These are phyloP conservation scores for Phrynocephalus guinanensis DNA, from an alignment of 2,797 vertebrate genomes.

Conservation along the genomic window DNA sequence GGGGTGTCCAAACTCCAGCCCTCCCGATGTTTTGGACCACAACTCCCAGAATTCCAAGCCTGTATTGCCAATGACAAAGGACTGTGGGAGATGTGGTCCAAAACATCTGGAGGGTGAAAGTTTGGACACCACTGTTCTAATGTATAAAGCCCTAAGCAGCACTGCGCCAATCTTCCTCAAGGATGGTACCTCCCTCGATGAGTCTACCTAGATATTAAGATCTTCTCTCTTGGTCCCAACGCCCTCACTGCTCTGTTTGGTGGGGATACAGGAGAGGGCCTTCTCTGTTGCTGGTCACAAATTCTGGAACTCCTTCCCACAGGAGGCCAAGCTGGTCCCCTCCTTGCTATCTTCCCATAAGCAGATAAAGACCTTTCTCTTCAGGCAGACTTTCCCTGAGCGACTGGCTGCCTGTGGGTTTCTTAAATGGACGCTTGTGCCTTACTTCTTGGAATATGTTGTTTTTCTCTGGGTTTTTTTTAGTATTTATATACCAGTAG, in stretches of 20 bases:
- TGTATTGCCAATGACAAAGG: too few species aligned
- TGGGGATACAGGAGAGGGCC: not conserved
- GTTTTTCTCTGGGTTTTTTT: not conserved
- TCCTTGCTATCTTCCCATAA: not conserved
- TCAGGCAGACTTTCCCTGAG: not conserved
- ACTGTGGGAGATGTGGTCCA: too few species aligned
- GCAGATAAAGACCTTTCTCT: not conserved
- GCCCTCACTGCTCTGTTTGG: too few species aligned
- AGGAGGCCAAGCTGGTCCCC: not conserved
- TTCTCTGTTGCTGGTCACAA: not conserved
- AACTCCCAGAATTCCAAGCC: too few species aligned
- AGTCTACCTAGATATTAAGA: not conserved
- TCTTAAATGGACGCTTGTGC: not conserved
- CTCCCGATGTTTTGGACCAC: too few species aligned
- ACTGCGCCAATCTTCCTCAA: too few species aligned
- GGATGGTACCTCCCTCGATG: not conserved
- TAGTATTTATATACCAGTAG: not conserved
- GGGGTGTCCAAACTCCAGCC: too few species aligned
- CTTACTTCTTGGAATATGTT: not conserved
- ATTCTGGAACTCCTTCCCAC: not conserved
- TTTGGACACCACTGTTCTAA: too few species aligned
- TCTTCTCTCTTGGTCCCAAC: not conserved
- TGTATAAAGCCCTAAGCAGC: too few species aligned
- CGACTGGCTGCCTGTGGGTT: not conserved
- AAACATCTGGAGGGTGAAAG: too few species aligned